These are phyloP conservation scores for Sebastes umbrosus DNA, from an alignment of 2,797 vertebrate genomes.

Conservation along the genomic window DNA sequence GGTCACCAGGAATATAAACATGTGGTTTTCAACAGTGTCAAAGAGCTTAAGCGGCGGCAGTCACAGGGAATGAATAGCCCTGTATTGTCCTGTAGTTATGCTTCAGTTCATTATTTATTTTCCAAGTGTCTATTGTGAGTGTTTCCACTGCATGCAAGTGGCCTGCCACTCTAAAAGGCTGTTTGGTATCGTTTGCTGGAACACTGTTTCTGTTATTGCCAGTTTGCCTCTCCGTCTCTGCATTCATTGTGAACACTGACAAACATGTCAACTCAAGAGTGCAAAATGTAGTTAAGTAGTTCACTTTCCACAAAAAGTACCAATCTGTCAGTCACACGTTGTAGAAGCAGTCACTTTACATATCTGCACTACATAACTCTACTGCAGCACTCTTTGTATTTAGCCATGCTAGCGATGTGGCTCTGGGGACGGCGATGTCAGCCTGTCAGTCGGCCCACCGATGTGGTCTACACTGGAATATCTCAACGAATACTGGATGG, in stretches of 20 bases:
- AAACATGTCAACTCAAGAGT: slow-evolving; percentile 24
- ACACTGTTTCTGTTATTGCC: slow-evolving; percentile 2
- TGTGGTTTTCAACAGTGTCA: background rate
- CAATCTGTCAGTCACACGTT: slow-evolving; percentile 10
- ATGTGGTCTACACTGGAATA: background rate
- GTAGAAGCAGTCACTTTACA: slow-evolving; percentile 4
- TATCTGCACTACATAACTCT: background rate
- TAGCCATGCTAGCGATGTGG: background rate
- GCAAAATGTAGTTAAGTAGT: slow-evolving; percentile 12
- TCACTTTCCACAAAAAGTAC: slow-evolving; percentile 8
- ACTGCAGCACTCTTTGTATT: background rate
- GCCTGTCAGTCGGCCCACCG: background rate
- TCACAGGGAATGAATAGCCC: background rate
- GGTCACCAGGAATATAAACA: background rate
- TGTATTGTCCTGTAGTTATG: slow-evolving; percentile 4
- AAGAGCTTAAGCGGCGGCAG: background rate
- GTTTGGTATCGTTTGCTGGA: slow-evolving; percentile 1
- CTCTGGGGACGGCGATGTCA: background rate
- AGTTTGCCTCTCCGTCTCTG: background rate
- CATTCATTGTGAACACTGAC: slow-evolving; percentile 13
- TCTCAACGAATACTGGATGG: background rate
- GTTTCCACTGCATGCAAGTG: slow-evolving; percentile 17
- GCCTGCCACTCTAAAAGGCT: slow-evolving; percentile 6
- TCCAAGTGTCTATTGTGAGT: slow-evolving; percentile 17
- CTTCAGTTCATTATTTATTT: slow-evolving; percentile 23